A percentile compares a stretch with the other conserved stretches of the same genome.
Conservation (phyloP, 2,888 invertebrate genomes). For the Netelia melanura region DNA sequence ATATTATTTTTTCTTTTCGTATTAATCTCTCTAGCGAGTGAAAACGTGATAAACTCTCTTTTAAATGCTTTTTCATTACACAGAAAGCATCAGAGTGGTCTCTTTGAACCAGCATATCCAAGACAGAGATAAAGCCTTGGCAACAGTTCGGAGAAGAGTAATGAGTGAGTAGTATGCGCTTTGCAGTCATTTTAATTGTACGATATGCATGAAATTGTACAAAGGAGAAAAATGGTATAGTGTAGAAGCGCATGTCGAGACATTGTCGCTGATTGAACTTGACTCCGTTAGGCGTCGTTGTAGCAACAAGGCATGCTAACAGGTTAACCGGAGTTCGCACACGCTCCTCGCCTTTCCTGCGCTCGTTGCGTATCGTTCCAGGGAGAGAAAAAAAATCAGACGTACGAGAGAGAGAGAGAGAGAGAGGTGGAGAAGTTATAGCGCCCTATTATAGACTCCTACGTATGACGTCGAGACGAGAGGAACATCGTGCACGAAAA, state of each 20-base stretch:
- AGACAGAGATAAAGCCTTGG: too few species aligned
- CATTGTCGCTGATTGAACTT: conserved; percentile 74
- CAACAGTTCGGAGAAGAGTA: neutral
- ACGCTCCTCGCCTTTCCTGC: conserved; percentile 60
- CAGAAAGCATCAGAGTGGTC: too few species aligned
- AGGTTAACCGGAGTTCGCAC: conserved; percentile 58
- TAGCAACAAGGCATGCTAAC: conserved; percentile 44
- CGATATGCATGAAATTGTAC: neutral
- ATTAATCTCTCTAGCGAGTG: too few species aligned
- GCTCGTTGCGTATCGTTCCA: conserved; percentile 22
- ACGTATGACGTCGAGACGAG: neutral
- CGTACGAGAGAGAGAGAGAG: neutral
- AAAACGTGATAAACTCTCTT: too few species aligned
- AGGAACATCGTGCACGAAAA: conserved; percentile 23
- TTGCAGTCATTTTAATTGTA: neutral
- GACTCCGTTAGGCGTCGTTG: conserved; percentile 66
- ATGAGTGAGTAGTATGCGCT: neutral
- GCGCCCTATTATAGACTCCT: neutral
- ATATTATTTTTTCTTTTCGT: neutral
- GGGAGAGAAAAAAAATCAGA: conserved; percentile 8
- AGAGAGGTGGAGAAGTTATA: conserved; percentile 2
- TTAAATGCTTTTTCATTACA: too few species aligned
- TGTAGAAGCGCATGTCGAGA: conserved; percentile 34
- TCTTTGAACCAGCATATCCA: too few species aligned
- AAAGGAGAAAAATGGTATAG: neutral